Conservation (phyloP, 2,113 vertebrate species). For the Erinaceus europaeus region DNA sequence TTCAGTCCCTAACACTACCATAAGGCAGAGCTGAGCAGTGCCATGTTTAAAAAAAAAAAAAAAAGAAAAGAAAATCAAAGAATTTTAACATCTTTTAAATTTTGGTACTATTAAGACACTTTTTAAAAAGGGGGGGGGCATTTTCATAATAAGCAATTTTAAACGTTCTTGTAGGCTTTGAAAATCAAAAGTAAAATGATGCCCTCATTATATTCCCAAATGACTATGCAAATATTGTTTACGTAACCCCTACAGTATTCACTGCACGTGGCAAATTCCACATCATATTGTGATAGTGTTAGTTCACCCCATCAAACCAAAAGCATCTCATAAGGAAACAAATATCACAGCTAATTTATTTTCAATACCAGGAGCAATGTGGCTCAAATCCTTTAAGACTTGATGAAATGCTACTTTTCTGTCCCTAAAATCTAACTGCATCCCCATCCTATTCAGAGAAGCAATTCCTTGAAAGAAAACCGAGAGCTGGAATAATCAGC, state of each 20-base stretch:
- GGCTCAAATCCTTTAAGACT: not conserved
- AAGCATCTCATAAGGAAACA: not conserved
- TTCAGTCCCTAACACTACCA: not conserved
- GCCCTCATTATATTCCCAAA: not conserved
- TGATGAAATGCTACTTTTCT: not conserved
- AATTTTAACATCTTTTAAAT: not conserved
- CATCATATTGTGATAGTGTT: not conserved
- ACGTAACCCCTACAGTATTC: not conserved
- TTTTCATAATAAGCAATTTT: not conserved
- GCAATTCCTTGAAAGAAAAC: not conserved
- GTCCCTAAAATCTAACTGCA: not conserved
- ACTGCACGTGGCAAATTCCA: not conserved
- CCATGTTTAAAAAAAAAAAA: too few relatives aligned
- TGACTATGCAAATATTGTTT: not conserved
- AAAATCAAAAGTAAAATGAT: slow-evolving; percentile 9
- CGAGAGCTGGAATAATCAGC: not conserved
- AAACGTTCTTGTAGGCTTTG: slow-evolving; percentile 22
- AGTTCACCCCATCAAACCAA: not conserved
- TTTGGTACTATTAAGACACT: not conserved
- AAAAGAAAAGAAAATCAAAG: not conserved
- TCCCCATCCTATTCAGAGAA: not conserved
- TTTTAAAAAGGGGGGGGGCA: too few relatives aligned
- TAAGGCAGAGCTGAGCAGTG: not conserved
- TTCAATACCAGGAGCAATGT: not conserved
- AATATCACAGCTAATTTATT: not conserved